phyloP scores from a whole-genome alignment of 2,797 vertebrate species.

The Pampus argenteus region DNA sequence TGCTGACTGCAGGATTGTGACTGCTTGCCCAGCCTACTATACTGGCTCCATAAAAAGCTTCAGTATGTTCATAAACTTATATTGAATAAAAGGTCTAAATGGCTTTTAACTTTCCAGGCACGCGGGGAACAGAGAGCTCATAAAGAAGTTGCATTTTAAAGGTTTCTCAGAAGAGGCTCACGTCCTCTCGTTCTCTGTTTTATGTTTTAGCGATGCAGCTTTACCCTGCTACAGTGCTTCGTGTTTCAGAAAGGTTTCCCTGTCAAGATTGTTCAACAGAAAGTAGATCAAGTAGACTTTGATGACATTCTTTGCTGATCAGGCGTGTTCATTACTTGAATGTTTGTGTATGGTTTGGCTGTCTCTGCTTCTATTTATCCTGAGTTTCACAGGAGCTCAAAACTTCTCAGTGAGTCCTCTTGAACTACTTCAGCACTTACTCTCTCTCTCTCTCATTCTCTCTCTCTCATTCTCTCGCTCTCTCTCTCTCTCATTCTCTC shows the following conservation, averaged over 20 bases:
- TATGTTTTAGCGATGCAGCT: slow-evolving; percentile 5
- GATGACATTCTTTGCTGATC: slow-evolving; percentile 28
- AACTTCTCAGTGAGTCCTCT: slow-evolving; percentile 10
- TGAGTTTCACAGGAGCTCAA: slow-evolving; percentile 14
- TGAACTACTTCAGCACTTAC: slow-evolving; percentile 19
- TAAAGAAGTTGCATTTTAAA: slow-evolving; percentile 31
- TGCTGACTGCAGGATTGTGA: slow-evolving; percentile 59
- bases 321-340: slow-evolving; percentile 35
- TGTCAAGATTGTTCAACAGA: slow-evolving; percentile 10
- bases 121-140: neutral
- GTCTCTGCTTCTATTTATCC: slow-evolving; percentile 7
- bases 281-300: slow-evolving; percentile 24
- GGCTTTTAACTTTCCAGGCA: slow-evolving; percentile 41
- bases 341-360: slow-evolving; percentile 16
- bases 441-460: no score
- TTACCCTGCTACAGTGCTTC: neutral
- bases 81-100: slow-evolving; percentile 61
- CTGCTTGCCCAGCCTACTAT: slow-evolving; percentile 14
- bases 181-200: neutral
- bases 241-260: slow-evolving; percentile 9
- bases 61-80: slow-evolving; percentile 54
- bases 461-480: no score
- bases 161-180: neutral
- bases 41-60: slow-evolving; percentile 41
- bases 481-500: neutral